Base-by-base conservation (phyloP, 2,797 vertebrate genomes). In the Anas flavirostris region DNA sequence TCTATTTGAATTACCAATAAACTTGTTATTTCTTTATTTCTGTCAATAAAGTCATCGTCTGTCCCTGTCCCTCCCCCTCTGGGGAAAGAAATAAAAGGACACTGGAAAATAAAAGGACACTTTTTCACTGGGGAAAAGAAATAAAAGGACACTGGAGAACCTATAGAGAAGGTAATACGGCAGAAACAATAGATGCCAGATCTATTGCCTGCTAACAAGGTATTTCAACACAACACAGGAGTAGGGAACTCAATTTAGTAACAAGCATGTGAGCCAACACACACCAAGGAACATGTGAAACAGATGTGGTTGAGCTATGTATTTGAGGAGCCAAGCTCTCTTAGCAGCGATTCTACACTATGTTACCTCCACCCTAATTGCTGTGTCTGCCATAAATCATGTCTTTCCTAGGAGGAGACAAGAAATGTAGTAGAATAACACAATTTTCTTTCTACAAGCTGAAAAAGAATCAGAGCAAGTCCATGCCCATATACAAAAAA, bases 231-330 rank as follows among this genome's bases (percentile, higher is more conserved):
- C 35, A 82, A 82, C 16, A 31, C 35, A 82, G 66, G 60, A 80
- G 37, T 22, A 84, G 37, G 26, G 56, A 25, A 62, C 26, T 8
- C 9, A 37, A 2, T 13, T 66, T 72, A 46, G 58, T 1, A 3
- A 81, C 28, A 69, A 82, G 22, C 7, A 13, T 2, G 4, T 0
- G 0, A 67, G 58, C 15, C 22, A 83, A 55, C 7, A 28, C 17
- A 43, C 35, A 39, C 41, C 56, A 86, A 82, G 28, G 16, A 63
- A 84, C 10, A 9, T 2, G 1, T 28, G n/a, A 35, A 86, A 43
- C 10, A 62, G 6, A 1, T 3, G 3, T 23, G 21, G 21, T 3
- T 82, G 9, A 52, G 5, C 12, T 59, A 28, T 1, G 1, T 28
- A 33, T 13, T 70, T 77, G 56, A 80, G 25, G 26, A 73, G 58